Conservation (phyloP, 2,797 vertebrate species). For the Novumbra hubbsi region DNA sequence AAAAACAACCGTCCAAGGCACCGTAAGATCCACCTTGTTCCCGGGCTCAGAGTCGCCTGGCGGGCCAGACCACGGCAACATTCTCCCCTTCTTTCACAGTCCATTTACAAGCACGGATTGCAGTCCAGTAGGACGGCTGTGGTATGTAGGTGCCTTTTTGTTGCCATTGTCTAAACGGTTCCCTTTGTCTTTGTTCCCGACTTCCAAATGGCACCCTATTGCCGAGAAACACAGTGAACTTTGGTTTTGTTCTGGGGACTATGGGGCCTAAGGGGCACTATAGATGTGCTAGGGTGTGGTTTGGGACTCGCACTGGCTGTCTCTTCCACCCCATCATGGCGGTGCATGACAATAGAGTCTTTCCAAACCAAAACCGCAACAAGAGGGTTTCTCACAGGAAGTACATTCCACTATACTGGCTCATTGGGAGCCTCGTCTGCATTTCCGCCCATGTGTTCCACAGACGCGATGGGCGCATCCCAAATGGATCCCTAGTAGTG, state of each 20-base stretch:
- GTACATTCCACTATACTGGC: conserved; percentile 56
- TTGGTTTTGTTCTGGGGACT: too few species aligned
- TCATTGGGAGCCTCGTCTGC: conserved; percentile 26
- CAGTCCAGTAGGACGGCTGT: conserved; percentile 16
- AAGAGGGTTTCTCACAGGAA: conserved; percentile 56
- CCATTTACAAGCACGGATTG: conserved; percentile 18
- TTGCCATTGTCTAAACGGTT: conserved; percentile 43
- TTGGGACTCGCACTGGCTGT: background rate
- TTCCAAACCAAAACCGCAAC: conserved; percentile 38
- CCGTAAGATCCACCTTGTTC: conserved; percentile 5
- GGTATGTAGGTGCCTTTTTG: conserved; percentile 22
- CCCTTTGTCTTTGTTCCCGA: conserved; percentile 35
- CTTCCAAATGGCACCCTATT: background rate
- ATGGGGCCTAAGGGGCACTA: background rate
- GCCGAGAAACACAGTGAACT: too few species aligned
- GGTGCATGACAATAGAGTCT: conserved; percentile 49
- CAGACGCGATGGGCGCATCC: conserved; percentile 44
- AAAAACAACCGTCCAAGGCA: conserved; percentile 24
- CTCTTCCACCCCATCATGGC: conserved; percentile 45
- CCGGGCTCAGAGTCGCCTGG: background rate
- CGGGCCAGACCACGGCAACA: conserved; percentile 7
- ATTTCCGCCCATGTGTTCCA: conserved; percentile 50
- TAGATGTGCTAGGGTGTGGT: background rate
- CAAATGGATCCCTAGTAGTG: background rate
- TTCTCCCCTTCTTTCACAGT: conserved; percentile 8